phyloP scores from a whole-genome alignment of 1,140 invertebrate genomes.

The Drosophila nikananu region DNA sequence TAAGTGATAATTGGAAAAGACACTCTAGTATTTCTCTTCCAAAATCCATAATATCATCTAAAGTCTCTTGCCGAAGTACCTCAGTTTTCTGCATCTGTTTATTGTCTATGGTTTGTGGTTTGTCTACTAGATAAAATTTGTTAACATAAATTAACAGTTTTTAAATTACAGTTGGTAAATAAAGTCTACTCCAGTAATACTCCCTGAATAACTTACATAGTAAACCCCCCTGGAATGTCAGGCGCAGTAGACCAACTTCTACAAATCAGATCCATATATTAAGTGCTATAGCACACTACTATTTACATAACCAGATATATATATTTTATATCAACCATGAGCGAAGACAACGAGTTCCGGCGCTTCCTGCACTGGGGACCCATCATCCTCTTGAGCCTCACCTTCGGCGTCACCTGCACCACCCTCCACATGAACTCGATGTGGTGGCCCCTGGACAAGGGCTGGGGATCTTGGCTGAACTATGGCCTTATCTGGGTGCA shows the following conservation, averaged over 20 bases:
- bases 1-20: no score
- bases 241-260: not conserved
- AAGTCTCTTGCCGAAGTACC: not conserved
- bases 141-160: not conserved
- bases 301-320: not conserved
- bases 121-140: not conserved
- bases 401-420: not conserved
- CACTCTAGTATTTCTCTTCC: not conserved
- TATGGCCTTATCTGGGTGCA: conserved; percentile 28
- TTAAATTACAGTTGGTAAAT: no score
- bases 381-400: not conserved
- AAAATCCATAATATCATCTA: not conserved
- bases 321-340: not conserved
- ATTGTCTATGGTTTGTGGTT: not conserved
- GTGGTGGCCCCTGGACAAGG: conserved; percentile 37
- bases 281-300: not conserved
- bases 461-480: not conserved
- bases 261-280: not conserved
- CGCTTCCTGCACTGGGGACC: conserved; percentile 66
- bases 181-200: not conserved
- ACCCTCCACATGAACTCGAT: conserved; percentile 34
- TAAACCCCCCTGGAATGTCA: not conserved
- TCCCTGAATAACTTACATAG: accelerated
- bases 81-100: not conserved
- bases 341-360: conserved; percentile 1